phyloP scores from a whole-genome alignment of 2,113 vertebrate species.

The Panurus biarmicus region DNA sequence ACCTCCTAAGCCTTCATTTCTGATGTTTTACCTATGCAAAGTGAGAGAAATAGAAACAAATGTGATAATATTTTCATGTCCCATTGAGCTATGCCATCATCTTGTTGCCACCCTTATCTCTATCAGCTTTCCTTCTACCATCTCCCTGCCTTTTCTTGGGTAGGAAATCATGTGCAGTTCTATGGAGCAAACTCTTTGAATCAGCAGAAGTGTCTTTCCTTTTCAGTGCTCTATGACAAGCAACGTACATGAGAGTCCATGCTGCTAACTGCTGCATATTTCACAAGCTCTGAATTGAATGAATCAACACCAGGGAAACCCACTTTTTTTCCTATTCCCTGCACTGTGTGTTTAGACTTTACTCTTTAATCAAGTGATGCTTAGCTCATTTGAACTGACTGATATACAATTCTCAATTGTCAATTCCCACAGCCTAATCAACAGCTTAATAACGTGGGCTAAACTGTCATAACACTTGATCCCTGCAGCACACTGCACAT shows the following conservation, averaged over 20 bases:
- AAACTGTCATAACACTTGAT: not conserved
- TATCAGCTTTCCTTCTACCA: not conserved
- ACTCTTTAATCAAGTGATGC: conserved; percentile 12
- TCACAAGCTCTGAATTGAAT: not conserved
- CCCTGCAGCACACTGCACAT: not conserved
- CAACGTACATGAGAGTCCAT: not conserved
- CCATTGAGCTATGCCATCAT: not conserved
- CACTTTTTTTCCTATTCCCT: not conserved
- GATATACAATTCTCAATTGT: not conserved
- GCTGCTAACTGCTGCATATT: not conserved
- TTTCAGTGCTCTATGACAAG: not conserved
- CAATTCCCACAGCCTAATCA: not conserved
- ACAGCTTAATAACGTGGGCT: not conserved
- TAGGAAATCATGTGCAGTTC: not conserved
- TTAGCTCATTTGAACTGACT: conserved; percentile 19
- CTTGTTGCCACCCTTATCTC: not conserved
- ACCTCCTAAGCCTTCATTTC: not conserved
- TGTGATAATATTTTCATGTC: not conserved
- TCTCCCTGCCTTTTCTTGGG: not conserved
- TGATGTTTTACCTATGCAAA: not conserved
- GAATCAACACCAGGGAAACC: not conserved
- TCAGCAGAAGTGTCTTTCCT: not conserved
- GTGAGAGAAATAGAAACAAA: not conserved
- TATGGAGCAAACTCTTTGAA: not conserved
- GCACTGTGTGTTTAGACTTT: not conserved